Evolutionary conservation across 2,113 vertebrate species (phyloP), one percentile per base, ranked within the genome.

Genomic region (Poicephalus gulielmi): DNA sequence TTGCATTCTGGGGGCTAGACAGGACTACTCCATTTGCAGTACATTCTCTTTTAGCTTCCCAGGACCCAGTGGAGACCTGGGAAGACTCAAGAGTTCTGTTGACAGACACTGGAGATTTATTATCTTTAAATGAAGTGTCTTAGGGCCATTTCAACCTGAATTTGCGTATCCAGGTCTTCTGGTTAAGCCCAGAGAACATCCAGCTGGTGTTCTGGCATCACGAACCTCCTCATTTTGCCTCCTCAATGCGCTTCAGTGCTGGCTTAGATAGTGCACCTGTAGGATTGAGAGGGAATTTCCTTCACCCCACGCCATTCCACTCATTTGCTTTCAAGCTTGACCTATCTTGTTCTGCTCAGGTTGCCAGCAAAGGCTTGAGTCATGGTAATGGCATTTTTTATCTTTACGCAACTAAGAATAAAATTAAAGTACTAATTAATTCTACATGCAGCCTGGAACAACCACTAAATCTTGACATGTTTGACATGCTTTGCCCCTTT

Each of bases 221-320:
- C 39, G 59, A n/a, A 43, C 17, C 19, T 86, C 71, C 53, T 67
- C 5, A 43, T 89, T 47, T 37, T 94, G 81, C 67, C 71, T 96
- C 46, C 63, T 90, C 28, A 37, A 8, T 41, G 31, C 59, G 11
- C 39, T 93, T 43, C 50, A 86, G 1, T 2, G 2, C 35, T 81
- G 76, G 52, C 66, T 92, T 71, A 83, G 46, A 78, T 52, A 92
- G 33, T 84, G 80, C 88, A 94, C 95, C 95, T 94, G 94, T 86
- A 93, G 83, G 60, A 76, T 0, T 57, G 68, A 53, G 46, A 79
- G 49, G 19, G 55, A 90, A 80, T 81, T 90, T 96, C 30, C 11
- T 27, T 37, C 23, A 43, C 41, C 20, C 16, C 19, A 37, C 12
- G 6, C 10, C 44, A 39, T 7, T 7, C 20, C 8, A 20, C 13